Base-by-base conservation (phyloP, 2,888 invertebrate species). In the Dicyrtoma fusca region DNA sequence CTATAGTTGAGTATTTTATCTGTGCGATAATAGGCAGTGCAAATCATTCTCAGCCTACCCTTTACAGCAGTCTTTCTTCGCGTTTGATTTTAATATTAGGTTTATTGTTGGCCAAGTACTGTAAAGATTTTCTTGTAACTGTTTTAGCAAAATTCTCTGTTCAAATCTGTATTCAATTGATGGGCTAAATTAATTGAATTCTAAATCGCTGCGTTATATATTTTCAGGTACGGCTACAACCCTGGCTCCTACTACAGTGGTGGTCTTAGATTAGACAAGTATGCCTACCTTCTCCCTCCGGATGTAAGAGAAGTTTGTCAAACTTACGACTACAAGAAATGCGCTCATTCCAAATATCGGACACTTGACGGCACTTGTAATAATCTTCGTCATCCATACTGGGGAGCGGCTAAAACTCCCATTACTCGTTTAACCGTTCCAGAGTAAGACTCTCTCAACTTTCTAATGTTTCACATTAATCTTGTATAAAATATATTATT, bases 301-400 rank as follows among this genome's bases (percentile, higher is more conserved):
- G 76, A 76, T 19, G 75, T 75, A 42, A 72, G 73, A 11, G 55
- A 75, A 10, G 34, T 78, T 34, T 80, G 80, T 51, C 63, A 70
- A 26, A 59, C 45, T 5, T 74, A 61, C 63, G 75, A 76, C 44
- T 57, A 72, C 49, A 66, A 75, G 51, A 75, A 75, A 57, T 80
- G 80, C 72, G 65, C 71, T 57, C 53, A 69, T 14, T 75, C 79
- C 23, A 78, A 76, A 57, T 80, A 79, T 71, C 57, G 79, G 21
- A 75, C 59, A 45, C 68, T 76, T 53, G 80, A 80, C 42, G 80
- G 80, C 34, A 76, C 77, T 6, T 80, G 80, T 53, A 80, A 80
- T 47, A 80, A 80, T 64, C 57, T 80, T 10, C 74, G 72, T 53
- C 63, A 74, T 71, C 74, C 79, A 10, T 75, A 63, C 25, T 74